Percentiles rank a stretch among this genome's conserved stretches.
Conservation (phyloP, 2,888 invertebrate species). For the Synanthedon andrenaeformis region DNA sequence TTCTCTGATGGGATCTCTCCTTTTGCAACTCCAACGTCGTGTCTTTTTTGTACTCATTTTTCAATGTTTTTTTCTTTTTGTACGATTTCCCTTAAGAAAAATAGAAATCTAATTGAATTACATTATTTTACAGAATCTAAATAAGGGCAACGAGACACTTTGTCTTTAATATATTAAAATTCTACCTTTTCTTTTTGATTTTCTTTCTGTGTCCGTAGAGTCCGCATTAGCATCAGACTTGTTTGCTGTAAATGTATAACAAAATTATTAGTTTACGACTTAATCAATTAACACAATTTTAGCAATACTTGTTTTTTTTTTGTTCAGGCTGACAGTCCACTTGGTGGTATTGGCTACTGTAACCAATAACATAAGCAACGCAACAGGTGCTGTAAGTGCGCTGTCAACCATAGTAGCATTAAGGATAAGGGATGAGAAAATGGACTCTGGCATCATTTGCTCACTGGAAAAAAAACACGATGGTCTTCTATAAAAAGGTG, state of each 20-base stretch:
- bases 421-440: too few relatives aligned
- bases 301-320: too few relatives aligned
- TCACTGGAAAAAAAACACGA: too few relatives aligned
- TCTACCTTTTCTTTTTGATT: constrained; percentile 12
- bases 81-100: constrained; percentile 4
- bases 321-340: not conserved
- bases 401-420: too few relatives aligned
- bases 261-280: not conserved
- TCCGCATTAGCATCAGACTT: constrained; percentile 11
- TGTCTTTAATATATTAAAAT: not conserved
- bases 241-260: constrained; percentile 3
- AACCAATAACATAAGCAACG: too few relatives aligned
- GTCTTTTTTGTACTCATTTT: constrained; percentile 23
- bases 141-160: not conserved
- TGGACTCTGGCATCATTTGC: too few relatives aligned
- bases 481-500: too few relatives aligned
- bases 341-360: not conserved
- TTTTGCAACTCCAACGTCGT: constrained; percentile 23
- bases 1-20: constrained; percentile 24
- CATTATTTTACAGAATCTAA: too few relatives aligned
- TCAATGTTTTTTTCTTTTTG: constrained; percentile 14
- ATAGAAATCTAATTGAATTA: not conserved
- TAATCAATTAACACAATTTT: too few relatives aligned
- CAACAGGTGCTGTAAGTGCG: too few relatives aligned
- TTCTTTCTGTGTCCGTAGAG: constrained; percentile 13